These are phyloP conservation scores for Ennomos erosarius DNA, from an alignment of 2,888 invertebrate genomes.

Conservation along the genomic window DNA sequence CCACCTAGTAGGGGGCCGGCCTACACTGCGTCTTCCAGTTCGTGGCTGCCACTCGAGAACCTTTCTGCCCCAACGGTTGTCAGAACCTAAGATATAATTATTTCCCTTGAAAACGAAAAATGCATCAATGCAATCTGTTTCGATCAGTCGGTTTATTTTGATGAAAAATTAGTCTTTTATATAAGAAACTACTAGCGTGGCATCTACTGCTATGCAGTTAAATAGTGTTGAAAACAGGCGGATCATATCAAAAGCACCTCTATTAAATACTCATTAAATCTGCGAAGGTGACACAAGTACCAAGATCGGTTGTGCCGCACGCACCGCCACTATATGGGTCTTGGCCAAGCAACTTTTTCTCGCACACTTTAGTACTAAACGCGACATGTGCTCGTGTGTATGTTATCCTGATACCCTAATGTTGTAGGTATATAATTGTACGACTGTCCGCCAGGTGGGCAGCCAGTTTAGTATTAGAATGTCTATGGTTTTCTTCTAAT, in stretches of 20 bases:
- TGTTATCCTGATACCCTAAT: constrained; percentile 60
- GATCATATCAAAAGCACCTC: constrained; percentile 25
- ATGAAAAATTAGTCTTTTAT: background rate
- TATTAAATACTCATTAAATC: constrained; percentile 36
- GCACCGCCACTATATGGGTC: constrained; percentile 77
- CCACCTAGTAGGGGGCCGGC: too few species aligned
- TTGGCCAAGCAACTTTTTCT: constrained; percentile 85
- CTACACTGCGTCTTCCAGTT: too few species aligned
- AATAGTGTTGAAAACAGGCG: background rate
- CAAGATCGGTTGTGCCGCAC: constrained; percentile 65
- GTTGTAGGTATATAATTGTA: constrained; percentile 30
- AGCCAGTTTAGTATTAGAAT: constrained; percentile 23
- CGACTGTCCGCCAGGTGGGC: constrained; percentile 16
- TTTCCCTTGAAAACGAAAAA: too few species aligned
- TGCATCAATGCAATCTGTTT: too few species aligned
- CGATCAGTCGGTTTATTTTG: too few species aligned
- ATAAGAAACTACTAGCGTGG: too few species aligned
- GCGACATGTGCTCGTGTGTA: constrained; percentile 61
- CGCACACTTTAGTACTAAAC: constrained; percentile 70
- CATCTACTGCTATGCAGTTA: too few species aligned
- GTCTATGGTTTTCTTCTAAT: constrained; percentile 11
- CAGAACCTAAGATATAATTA: too few species aligned
- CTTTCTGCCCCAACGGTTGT: too few species aligned
- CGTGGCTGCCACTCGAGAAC: too few species aligned
- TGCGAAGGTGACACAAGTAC: constrained; percentile 58